These are phyloP conservation scores for Gymnothorax reevesii DNA, from an alignment of 2,797 vertebrate species.

Conservation along the genomic window DNA sequence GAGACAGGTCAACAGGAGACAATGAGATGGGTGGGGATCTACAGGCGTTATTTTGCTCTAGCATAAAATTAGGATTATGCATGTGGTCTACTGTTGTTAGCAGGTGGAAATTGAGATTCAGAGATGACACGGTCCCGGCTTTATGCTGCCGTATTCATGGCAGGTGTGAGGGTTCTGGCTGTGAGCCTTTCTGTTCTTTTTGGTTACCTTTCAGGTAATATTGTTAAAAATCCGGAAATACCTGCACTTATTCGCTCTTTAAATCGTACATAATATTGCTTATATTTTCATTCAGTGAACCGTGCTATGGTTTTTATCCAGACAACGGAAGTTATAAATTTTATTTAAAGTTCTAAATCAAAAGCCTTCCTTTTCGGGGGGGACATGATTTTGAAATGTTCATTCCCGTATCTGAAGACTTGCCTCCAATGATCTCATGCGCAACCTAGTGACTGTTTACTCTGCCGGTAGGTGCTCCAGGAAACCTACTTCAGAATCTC, in stretches of 20 bases:
- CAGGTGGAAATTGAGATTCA: not conserved
- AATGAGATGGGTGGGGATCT: too few species aligned
- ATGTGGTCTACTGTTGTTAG: not conserved
- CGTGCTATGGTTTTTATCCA: not conserved
- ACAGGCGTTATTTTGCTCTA: too few species aligned
- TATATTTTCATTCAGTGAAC: not conserved
- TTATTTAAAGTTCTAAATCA: not conserved
- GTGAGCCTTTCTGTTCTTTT: not conserved
- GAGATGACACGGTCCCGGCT: not conserved
- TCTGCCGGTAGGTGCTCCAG: not conserved
- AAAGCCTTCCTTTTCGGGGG: not conserved
- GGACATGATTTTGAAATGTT: not conserved
- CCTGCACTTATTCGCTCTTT: too few species aligned
- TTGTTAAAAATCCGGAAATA: too few species aligned
- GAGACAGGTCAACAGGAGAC: too few species aligned
- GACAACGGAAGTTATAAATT: too few species aligned
- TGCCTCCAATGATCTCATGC: not conserved
- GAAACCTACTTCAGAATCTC: not conserved
- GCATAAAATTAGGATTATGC: too few species aligned
- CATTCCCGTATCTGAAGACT: not conserved
- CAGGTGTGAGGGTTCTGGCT: not conserved
- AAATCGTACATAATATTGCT: not conserved
- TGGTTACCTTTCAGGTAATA: too few species aligned
- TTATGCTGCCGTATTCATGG: not conserved
- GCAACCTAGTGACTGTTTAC: not conserved